These are phyloP conservation scores for Heliopora coerulea DNA, from an alignment of 92 coral and sea anemone species.

Conservation along the genomic window DNA sequence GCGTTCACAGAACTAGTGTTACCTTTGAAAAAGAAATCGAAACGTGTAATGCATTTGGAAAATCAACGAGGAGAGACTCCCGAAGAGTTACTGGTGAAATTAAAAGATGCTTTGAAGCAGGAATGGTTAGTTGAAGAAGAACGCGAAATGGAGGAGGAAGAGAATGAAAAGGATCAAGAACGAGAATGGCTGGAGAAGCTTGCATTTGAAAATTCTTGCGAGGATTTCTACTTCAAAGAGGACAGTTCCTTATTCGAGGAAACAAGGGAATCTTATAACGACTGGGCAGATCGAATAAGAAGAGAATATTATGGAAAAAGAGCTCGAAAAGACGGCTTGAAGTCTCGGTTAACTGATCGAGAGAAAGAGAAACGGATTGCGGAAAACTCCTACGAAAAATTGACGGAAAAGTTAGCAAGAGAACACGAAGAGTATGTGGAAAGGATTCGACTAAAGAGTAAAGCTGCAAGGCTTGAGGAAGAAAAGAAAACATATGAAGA, in stretches of 20 bases:
- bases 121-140: slow-evolving; percentile 38
- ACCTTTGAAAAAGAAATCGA: slow-evolving; percentile 55
- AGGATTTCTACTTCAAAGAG: slow-evolving; percentile 50
- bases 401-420: slow-evolving; percentile 60
- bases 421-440: slow-evolving; percentile 71
- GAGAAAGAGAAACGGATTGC: slow-evolving; percentile 2
- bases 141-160: slow-evolving; percentile 37
- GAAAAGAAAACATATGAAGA: slow-evolving; percentile 60
- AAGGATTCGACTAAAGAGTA: slow-evolving; percentile 48
- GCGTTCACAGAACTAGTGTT: slow-evolving; percentile 58
- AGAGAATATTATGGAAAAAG: slow-evolving; percentile 37
- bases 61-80: slow-evolving; percentile 68
- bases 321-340: slow-evolving; percentile 4
- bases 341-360: slow-evolving; percentile 11
- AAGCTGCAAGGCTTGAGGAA: slow-evolving; percentile 30
- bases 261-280: slow-evolving; percentile 65
- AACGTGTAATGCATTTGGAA: slow-evolving; percentile 50
- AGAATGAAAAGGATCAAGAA: slow-evolving; percentile 31
- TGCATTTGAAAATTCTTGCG: slow-evolving; percentile 67
- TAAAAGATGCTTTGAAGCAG: slow-evolving; percentile 43
- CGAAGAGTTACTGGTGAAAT: slow-evolving; percentile 43
- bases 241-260: slow-evolving; percentile 46
- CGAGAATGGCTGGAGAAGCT: slow-evolving; percentile 80
- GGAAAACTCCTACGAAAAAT: slow-evolving; percentile 33
- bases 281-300: slow-evolving; percentile 83